Evolutionary conservation across 1,140 invertebrate species (phyloP), one percentile per base, ranked within the genome.

Genomic region (Papilio polyxenes): DNA sequence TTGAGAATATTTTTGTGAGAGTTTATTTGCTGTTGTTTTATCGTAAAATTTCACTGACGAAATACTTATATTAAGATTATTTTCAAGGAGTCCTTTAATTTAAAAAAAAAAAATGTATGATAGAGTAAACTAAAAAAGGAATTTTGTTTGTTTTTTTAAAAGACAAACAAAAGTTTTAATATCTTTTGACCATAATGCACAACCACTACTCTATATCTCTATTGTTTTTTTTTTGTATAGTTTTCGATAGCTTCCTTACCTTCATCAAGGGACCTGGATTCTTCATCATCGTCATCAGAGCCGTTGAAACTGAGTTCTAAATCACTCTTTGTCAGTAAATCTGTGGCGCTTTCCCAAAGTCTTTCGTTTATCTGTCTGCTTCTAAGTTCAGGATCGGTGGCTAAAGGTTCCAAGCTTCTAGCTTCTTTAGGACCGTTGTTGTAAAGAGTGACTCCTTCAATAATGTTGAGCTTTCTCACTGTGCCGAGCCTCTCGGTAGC

Each of bases 391-490:
- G 89, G 90, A 2, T 93, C 92, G 1, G 85, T 75, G 0, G 93
- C 89, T 2, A 93, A 83, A 11, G 90, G 20, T 44, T 93, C 92
- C 40, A 91, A 83, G 51, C 90, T 92, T 75, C 87, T 89, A 23
- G 86, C 86, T 82, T 93, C 90, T 59, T 89, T 90, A 1, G 91
- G 90, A 7, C 83, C 88, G 81, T 87, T 92, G 83, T 94, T 94
- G 80, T 92, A 85, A 13, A 93, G 83, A 7, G 92, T 91, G 0
- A 94, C 78, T 4, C 92, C 92, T 20, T 93, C 92, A 10, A 89
- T 81, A 40, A 94, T 87, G 13, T 91, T 90, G 69, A 94, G 81
- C 81, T 92, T 90, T 13, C 92, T 89, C 5, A 91, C 87, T 8
- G 90, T 85, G 5, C 89, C 85, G 2, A 93, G 83, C 75, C 90